Evolutionary conservation across 2,113 vertebrate species (phyloP), one percentile per base, ranked within the genome.

Genomic region (Origma solitaria): DNA sequence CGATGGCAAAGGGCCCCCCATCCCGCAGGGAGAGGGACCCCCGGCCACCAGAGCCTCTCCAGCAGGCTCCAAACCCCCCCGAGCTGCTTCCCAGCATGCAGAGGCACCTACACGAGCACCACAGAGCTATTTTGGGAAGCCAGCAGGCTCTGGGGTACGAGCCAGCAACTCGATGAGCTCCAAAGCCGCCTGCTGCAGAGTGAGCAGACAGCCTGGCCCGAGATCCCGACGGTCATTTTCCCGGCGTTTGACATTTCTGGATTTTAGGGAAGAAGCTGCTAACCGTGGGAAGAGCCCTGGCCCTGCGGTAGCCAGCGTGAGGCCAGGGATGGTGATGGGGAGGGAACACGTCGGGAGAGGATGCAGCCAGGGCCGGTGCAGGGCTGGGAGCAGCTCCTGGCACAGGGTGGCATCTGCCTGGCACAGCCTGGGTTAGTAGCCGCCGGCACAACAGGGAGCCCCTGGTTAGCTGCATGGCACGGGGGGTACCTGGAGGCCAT

Each of bases 91-190:
- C 54, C 77, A 31, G 62, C 10, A 1, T 1, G 50, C 79, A 3
- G 9, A 86, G 73, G 66, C 56, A 50, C 76, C 90, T 49, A 21
- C 56, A 40, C 0, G 1, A 76, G 64, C 15, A 81, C 24, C 65
- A 68, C 14, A 3, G 86, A 79, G 82, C 87, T 97, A 95, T 96
- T 96, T 95, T 1, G 30, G 93, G 92, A 91, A 94, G 89, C 23
- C 33, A 1, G 65, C 69, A 76, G 81, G 78, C 86, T 88, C 79
- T 10, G 75, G 88, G 82, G 70, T 33, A 51, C 0, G 11, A 79
- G 91, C 83, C 86, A 96, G 92, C 66, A 62, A 83, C 5, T 53
- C 54, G 35, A 82, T 82, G 65, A 58, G 27, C 69, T 91, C 82
- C 69, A 37, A 77, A 92, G 86, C 44, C 0, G 4, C 83, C 45